Evolutionary conservation across 2,888 invertebrate species (phyloP).

Genomic region (Amblyteles armatorius): DNA sequence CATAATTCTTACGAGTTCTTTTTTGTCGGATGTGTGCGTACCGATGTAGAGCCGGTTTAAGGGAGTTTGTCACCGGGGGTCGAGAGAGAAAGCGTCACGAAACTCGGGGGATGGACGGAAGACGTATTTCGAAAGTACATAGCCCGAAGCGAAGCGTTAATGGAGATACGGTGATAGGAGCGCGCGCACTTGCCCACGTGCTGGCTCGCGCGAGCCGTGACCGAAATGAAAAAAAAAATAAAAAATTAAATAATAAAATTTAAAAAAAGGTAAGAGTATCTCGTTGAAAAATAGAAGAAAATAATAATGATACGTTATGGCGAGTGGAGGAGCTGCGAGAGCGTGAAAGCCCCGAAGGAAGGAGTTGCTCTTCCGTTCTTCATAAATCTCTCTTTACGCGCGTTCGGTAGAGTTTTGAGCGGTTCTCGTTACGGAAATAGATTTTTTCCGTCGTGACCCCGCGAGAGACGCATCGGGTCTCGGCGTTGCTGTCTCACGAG

Average conservation of each 20-base stretch:
- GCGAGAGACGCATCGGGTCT: conserved; percentile 55
- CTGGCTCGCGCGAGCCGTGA: conserved; percentile 51
- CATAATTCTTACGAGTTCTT: conserved; percentile 17
- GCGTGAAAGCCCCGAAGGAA: conserved; percentile 52
- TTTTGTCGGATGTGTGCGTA: neutral
- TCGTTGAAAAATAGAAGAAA: conserved; percentile 47
- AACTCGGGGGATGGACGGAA: conserved; percentile 63
- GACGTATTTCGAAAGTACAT: conserved; percentile 66
- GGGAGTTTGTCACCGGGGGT: conserved; percentile 44
- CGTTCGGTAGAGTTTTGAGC: conserved; percentile 59
- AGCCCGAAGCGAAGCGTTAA: conserved; percentile 62
- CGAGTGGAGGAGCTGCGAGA: conserved; percentile 27
- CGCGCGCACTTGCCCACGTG: conserved; percentile 52
- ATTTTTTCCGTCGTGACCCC: conserved; percentile 61
- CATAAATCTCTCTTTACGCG: conserved; percentile 76
- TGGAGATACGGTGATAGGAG: conserved; percentile 67
- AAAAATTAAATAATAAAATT: conserved; percentile 5
- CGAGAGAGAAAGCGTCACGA: conserved; percentile 43
- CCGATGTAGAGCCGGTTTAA: conserved; percentile 17
- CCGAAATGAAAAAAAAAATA: conserved; percentile 11
- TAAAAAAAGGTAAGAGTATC: conserved; percentile 12
- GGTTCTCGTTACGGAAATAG: conserved; percentile 69
- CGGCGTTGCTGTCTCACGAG: neutral
- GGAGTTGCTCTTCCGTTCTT: conserved; percentile 73
- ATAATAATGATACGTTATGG: conserved; percentile 49